These are phyloP conservation scores for Alosa alosa DNA, from an alignment of 2,113 vertebrate species.

Conservation along the genomic window DNA sequence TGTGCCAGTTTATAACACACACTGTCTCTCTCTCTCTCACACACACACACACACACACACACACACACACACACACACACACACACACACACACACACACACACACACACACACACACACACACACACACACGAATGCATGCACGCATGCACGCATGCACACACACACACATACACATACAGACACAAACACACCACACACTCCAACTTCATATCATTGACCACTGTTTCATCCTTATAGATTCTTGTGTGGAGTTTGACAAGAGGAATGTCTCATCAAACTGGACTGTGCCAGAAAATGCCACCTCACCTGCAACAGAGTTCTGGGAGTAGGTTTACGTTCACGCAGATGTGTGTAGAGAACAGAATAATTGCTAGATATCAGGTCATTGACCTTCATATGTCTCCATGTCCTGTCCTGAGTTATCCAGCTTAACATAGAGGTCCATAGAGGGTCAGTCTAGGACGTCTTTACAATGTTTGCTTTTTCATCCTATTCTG, in stretches of 20 bases:
- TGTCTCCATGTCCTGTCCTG: background rate
- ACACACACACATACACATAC: background rate
- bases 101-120: background rate
- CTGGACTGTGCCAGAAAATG: slow-evolving; percentile 63
- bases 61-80: background rate
- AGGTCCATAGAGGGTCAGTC: background rate
- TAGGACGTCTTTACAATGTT: background rate
- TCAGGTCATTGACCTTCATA: background rate
- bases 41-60: too few species aligned
- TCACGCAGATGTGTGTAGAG: slow-evolving; percentile 17
- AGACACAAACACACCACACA: background rate
- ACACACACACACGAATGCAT: background rate
- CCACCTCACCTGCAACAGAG: slow-evolving; percentile 82
- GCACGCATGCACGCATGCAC: background rate
- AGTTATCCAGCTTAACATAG: background rate
- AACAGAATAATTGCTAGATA: background rate
- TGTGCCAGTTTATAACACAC: background rate
- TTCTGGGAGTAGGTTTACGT: slow-evolving; percentile 88
- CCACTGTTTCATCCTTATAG: slow-evolving; percentile 55
- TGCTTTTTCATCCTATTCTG: background rate
- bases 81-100: too few species aligned
- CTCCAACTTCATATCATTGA: background rate
- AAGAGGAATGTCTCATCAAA: slow-evolving; percentile 65
- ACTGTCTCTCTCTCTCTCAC: too few species aligned
- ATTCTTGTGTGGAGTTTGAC: slow-evolving; percentile 76